phyloP scores from a whole-genome alignment of 2,888 invertebrate species.

The Gerris lacustris region DNA sequence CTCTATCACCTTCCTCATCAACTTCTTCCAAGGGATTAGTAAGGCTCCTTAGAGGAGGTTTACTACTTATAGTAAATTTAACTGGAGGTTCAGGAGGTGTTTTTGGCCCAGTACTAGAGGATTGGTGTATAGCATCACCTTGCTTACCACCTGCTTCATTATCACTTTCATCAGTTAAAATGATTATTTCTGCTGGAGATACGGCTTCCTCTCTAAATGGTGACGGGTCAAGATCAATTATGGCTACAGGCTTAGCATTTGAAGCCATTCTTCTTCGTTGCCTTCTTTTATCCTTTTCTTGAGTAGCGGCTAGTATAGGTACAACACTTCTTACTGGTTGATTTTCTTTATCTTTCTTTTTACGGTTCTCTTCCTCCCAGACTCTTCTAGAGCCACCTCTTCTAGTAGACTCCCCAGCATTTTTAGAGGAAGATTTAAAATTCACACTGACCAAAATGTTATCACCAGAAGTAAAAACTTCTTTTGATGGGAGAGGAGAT shows the following conservation, averaged over 20 bases:
- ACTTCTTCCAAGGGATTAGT: conserved; percentile 49
- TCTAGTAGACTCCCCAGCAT: conserved; percentile 30
- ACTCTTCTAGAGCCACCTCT: conserved; percentile 36
- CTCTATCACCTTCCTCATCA: conserved; percentile 41
- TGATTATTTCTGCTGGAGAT: conserved; percentile 67
- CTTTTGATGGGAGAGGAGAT: conserved; percentile 63
- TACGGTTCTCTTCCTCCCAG: conserved; percentile 36
- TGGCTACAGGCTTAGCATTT: conserved; percentile 63
- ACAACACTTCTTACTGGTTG: conserved; percentile 28
- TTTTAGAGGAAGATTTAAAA: conserved; percentile 41
- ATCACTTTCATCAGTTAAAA: conserved; percentile 65
- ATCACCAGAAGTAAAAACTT: conserved; percentile 84
- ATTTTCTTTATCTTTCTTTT: conserved; percentile 33
- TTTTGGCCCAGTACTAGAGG: conserved; percentile 49
- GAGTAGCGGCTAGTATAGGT: conserved; percentile 7
- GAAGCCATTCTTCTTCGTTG: conserved; percentile 24
- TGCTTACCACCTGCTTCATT: conserved; percentile 34
- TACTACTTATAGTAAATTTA: conserved; percentile 50
- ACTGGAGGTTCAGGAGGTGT: conserved; percentile 61
- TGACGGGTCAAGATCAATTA: conserved; percentile 72
- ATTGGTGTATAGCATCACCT: conserved; percentile 32
- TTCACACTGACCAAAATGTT: conserved; percentile 87
- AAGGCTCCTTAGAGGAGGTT: conserved; percentile 43
- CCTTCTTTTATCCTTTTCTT: conserved; percentile 5
- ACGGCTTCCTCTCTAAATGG: conserved; percentile 73